phyloP scores from a whole-genome alignment of 2,888 invertebrate species.

The Pandemis heparana region DNA sequence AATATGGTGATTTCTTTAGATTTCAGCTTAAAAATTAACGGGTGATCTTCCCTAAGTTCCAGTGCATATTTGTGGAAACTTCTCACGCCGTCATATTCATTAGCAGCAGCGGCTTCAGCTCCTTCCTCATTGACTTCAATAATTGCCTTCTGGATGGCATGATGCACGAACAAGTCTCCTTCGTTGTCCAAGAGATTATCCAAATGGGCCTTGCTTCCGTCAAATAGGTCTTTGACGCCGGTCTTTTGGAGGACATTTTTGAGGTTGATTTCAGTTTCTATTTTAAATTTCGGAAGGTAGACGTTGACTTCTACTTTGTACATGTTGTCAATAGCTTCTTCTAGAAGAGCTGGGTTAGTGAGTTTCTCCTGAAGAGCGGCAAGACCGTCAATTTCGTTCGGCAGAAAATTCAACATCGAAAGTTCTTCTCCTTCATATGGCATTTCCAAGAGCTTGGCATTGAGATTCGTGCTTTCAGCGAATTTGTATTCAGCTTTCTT shows the following conservation, averaged over 20 bases:
- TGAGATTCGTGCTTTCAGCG: conserved; percentile 62
- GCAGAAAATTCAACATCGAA: conserved; percentile 90
- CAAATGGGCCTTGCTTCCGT: conserved; percentile 82
- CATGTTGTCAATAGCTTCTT: conserved; percentile 75
- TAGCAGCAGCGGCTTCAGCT: conserved; percentile 93
- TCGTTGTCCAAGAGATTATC: conserved; percentile 83
- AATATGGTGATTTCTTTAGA: background rate
- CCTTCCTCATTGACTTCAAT: conserved; percentile 95
- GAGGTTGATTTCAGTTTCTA: conserved; percentile 90
- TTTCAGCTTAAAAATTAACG: background rate
- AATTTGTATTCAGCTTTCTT: conserved; percentile 75
- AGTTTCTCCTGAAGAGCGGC: conserved; percentile 86
- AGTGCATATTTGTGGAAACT: background rate
- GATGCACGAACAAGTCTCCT: conserved; percentile 83
- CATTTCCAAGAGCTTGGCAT: conserved; percentile 88
- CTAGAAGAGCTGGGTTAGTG: conserved; percentile 67
- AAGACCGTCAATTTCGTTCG: conserved; percentile 89
- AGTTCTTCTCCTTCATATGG: conserved; percentile 89
- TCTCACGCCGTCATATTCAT: conserved; percentile 62
- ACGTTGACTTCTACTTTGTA: conserved; percentile 84
- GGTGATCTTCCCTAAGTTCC: background rate
- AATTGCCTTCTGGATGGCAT: conserved; percentile 92
- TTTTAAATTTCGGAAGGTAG: conserved; percentile 91
- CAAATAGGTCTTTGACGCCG: conserved; percentile 60
- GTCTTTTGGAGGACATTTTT: conserved; percentile 83